Base-by-base conservation (phyloP, 2,888 invertebrate genomes). In the Gisinianus flammeolus region DNA sequence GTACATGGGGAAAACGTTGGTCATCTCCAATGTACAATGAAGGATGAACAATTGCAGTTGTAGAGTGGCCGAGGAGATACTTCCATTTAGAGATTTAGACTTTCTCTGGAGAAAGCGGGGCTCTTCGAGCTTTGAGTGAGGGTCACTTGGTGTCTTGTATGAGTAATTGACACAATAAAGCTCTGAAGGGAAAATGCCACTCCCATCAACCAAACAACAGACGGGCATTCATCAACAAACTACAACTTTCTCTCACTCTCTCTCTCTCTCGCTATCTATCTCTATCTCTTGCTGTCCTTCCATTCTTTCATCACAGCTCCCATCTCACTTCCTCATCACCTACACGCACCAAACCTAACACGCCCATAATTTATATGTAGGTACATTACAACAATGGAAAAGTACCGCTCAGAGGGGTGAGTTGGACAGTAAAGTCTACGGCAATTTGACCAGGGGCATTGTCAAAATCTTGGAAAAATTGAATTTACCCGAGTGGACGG, bases 141-240 rank as follows among this genome's bases (percentile, higher is more conserved):
- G 44, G 44, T 44, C 44, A 44, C 16, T 44, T 44, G 19, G 44
- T 44, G 44, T 58, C 1, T 2, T 44, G 26, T 64, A 26, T 64
- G 64, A 64, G 64, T 64, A 64, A 64, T 64, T 64, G 64, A 16
- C 26, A 64, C 64, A 64, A 64, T 64, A 26, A 64, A 64, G 16
- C 1, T 64, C 30, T 28, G 16, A 64, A 22, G 58, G 64, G 28
- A 64, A 64, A 28, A 64, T 26, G 28, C 26, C 28, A 64, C 64
- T 64, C 2, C 30, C 28, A 64, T 64, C 64, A 64, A 26, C 28
- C 28, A 1, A 64, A 64, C 28, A 64, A 28, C 30, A 28, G 64
- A 64, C 28, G 64, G 64, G 28, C 16, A 64, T 64, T 64, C 16
- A 64, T 64, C 64, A 64, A 64, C 1, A 64, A 64, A 28, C 16